These are phyloP conservation scores for Nanorana parkeri DNA, from an alignment of 2,113 vertebrate species.

Conservation along the genomic window DNA sequence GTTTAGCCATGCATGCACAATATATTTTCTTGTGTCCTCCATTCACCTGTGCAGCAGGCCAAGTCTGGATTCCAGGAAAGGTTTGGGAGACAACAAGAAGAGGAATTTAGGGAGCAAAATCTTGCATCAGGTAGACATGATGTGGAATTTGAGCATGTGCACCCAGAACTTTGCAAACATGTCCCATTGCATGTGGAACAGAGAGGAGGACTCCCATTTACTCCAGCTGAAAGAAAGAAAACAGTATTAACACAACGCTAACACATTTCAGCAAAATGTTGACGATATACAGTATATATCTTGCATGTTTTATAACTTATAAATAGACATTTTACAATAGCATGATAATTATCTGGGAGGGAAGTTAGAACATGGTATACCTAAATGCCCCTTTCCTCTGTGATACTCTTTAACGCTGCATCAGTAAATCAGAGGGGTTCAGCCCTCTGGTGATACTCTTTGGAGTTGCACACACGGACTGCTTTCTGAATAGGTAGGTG, in stretches of 20 bases:
- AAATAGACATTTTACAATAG: background rate
- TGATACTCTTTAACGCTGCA: background rate
- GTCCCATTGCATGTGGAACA: slow-evolving; percentile 13
- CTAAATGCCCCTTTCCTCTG: background rate
- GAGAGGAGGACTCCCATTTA: background rate
- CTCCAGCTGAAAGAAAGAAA: background rate
- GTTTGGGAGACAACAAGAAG: background rate
- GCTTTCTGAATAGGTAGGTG: too few species aligned
- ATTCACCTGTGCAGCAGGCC: slow-evolving; percentile 17
- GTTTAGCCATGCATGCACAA: too few species aligned
- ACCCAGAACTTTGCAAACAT: background rate
- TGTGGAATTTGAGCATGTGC: background rate
- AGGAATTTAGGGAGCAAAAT: background rate
- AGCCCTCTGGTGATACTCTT: too few species aligned
- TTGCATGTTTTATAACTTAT: background rate
- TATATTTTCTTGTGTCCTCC: too few species aligned
- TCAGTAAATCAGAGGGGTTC: too few species aligned
- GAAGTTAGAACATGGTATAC: background rate
- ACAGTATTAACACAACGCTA: background rate
- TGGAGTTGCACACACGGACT: too few species aligned
- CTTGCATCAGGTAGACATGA: slow-evolving; percentile 8
- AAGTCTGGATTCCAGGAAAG: slow-evolving; percentile 19
- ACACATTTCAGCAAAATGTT: too few species aligned
- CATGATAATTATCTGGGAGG: too few species aligned
- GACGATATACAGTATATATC: too few species aligned